Base-by-base conservation (phyloP, 2,888 invertebrate genomes). In the Magallana nippona region DNA sequence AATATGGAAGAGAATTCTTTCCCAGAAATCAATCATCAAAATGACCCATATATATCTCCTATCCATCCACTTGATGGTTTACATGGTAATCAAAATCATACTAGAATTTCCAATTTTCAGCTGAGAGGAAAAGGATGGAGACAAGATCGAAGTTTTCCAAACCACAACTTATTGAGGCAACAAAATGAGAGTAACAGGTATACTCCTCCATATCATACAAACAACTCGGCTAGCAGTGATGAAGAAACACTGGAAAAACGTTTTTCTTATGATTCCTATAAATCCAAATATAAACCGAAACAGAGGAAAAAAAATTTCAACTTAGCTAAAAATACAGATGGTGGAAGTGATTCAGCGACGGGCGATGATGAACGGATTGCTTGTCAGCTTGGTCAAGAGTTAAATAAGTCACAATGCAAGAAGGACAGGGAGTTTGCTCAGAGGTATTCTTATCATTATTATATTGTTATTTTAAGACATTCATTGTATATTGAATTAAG, bases 351-450 rank as follows among this genome's bases (percentile, higher is more conserved):
- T 15, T 56, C 77, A 63, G 56, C 19, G 32, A 71, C 22, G 32
- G 71, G 71, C 17, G 44, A 83, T 71, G 83, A 83, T 80, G 83
- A 83, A 44, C 32, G 56, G n/a, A 27, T 80, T 55, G 83, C 83
- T 1, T 22, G 57, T 57, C 44, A 62, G 11, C 57, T 83, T 19
- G 83, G 56, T 13, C 62, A 57, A 32, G 56, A 83, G 19, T 44
- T 83, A 44, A 79, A 80, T 22, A 32, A 27, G 32, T 15, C 62
- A 13, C 79, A 56, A 13, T 71, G 56, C 17, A 17, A 80, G 11
- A 57, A 27, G 60, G 83, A 83, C 80, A 60, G 57, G 1, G 83
- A 56, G n/a, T 57, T 83, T 19, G 83, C 83, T 1, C 55, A 32
- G 57, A 79, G 58, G 71, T 71, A 71, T 32, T 63, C 1, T 27